Percentiles rank a stretch among this genome's conserved stretches.
Conservation (phyloP, 2,113 vertebrate genomes). For the Sardina pilchardus region DNA sequence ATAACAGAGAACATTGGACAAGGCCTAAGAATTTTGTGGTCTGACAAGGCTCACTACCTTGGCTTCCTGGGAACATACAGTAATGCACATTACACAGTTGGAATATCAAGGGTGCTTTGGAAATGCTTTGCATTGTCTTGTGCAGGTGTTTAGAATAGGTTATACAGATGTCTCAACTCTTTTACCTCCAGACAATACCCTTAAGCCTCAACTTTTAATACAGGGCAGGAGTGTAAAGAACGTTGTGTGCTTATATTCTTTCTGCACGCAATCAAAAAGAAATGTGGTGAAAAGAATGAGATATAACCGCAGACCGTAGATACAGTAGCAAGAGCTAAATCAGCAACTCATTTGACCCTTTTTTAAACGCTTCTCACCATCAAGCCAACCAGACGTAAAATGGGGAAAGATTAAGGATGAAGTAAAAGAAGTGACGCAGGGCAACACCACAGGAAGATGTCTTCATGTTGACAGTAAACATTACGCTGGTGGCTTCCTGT, state of each 20-base stretch:
- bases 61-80: background rate
- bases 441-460: background rate
- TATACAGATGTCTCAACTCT: background rate
- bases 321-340: too few relatives aligned
- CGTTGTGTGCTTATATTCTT: background rate
- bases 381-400: background rate
- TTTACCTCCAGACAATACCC: too few relatives aligned
- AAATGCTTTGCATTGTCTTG: background rate
- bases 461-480: conserved; percentile 9
- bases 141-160: background rate
- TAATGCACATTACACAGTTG: background rate
- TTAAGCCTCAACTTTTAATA: too few relatives aligned
- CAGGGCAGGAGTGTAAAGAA: too few relatives aligned
- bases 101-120: background rate
- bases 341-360: background rate
- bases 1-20: background rate
- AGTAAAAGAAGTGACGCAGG: background rate
- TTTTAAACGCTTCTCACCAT: too few relatives aligned
- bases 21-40: background rate
- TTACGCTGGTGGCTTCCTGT: conserved; percentile 19
- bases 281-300: background rate
- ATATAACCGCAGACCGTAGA: too few relatives aligned
- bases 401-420: background rate
- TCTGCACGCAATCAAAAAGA: background rate
- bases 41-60: background rate